These are phyloP conservation scores for Manacus vitellinus DNA, from an alignment of 2,113 vertebrate species.

Conservation along the genomic window DNA sequence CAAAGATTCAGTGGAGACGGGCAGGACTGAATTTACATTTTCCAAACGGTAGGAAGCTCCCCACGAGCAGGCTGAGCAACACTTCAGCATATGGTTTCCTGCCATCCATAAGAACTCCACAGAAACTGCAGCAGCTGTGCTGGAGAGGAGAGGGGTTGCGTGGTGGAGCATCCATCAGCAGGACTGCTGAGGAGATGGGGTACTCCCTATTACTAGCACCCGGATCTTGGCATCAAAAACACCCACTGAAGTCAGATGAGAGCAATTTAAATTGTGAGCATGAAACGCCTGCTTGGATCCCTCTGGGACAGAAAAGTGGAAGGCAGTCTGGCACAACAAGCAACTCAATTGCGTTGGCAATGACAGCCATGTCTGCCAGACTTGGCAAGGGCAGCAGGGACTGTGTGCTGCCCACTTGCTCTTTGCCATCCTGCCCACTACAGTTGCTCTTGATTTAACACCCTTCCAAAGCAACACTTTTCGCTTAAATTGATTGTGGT, in stretches of 20 bases:
- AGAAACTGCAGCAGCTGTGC: neutral
- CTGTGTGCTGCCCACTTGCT: fast-evolving
- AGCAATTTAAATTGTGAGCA: neutral
- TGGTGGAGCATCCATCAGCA: neutral
- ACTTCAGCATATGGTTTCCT: conserved; percentile 43
- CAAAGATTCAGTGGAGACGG: neutral
- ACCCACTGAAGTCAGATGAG: neutral
- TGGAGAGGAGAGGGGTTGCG: neutral
- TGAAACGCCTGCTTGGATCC: fast-evolving
- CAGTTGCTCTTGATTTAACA: fast-evolving
- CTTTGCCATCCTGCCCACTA: fast-evolving
- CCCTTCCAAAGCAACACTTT: neutral
- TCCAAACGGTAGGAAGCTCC: neutral
- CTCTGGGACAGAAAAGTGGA: neutral
- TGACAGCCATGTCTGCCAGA: fast-evolving
- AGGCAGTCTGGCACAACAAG: neutral
- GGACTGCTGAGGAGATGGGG: neutral
- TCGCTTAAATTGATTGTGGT: neutral
- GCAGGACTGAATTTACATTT: neutral
- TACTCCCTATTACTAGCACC: neutral
- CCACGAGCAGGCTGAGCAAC: neutral
- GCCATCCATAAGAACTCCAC: neutral
- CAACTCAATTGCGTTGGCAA: neutral
- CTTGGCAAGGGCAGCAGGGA: neutral
- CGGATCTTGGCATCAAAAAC: neutral